Evolutionary conservation across 2,113 vertebrate species (phyloP), one percentile per base, ranked within the genome.

Genomic region (Boulengeromyrus knoepffleri): DNA sequence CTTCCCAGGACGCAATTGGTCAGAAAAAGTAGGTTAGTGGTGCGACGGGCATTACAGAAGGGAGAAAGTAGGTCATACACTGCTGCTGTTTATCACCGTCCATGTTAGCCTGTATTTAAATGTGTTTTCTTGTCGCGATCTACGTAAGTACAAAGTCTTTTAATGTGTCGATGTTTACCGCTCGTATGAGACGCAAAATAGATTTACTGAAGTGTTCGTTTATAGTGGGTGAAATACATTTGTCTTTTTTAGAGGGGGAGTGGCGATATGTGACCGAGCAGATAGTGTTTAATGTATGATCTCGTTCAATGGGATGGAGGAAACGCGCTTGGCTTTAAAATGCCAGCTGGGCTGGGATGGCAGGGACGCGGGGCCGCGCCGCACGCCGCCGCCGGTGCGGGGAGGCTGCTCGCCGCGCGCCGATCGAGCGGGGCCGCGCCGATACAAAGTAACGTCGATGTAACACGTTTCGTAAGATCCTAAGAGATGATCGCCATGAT

Each of bases 61-160:
- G 94, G 94, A 95, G 95, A 96, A 97, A 97, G 96, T 97, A 97
- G 97, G 97, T 97, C 97, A 97, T 94, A 95, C 95, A 94, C 94
- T 94, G 94, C 94, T 93, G 92, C 90, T 94, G 94, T 95, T 94
- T 94, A 94, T 93, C 62, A 88, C 85, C 39, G 91, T 91, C 90
- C 91, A 80, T 88, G 77, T 92, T 92, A 39, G 66, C 24, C 86
- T 87, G 90, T 46, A 56, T n/a, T 88, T 90, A 58, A 88, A 91
- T 91, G 91, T 90, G 92, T 88, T 91, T 91, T 74, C 53, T 89
- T 80, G 47, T 53, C 89, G 91, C 19, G 1, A 36, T 39, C 74
- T 53, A 66, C 88, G 92, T 94, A 92, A 93, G 93, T 94, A 92
- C 24, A 56, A 85, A 36, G 49, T 36, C 3, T 31, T 83, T 70